Percentiles rank a stretch among this genome's conserved stretches.
Evolutionary conservation across 1,140 invertebrate species (phyloP).

Genomic region (Papilio polyxenes): DNA sequence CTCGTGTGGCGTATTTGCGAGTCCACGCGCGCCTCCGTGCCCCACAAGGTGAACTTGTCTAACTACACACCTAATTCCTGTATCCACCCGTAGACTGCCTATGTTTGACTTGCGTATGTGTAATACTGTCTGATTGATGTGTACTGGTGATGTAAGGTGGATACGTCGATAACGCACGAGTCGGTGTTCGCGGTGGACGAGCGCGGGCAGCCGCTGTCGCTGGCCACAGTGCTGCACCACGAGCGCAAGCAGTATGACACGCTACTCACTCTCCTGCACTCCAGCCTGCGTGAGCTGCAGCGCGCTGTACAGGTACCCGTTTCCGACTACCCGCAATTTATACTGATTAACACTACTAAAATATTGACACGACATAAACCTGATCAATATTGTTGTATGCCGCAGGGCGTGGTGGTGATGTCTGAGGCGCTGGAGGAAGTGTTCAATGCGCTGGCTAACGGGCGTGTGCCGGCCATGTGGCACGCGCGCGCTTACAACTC

Average conservation of each 20-base stretch:
- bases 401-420: constrained; percentile 91
- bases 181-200: constrained; percentile 66
- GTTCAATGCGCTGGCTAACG: constrained; percentile 88
- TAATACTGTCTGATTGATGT: background rate
- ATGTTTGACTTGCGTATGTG: background rate
- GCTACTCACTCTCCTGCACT: constrained; percentile 86
- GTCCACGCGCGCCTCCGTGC: constrained; percentile 73
- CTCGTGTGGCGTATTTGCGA: constrained; percentile 88
- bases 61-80: background rate
- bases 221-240: constrained; percentile 92
- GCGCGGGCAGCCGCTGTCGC: constrained; percentile 84
- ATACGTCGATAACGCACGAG: constrained; percentile 64
- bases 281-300: constrained; percentile 87
- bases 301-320: constrained; percentile 87
- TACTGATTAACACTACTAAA: background rate
- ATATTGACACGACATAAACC: background rate
- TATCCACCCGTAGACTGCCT: background rate
- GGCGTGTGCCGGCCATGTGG: constrained; percentile 91
- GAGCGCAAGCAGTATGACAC: constrained; percentile 93
- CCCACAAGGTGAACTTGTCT: constrained; percentile 1
- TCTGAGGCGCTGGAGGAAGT: constrained; percentile 91
- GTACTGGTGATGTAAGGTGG: constrained; percentile 44
- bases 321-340: background rate
- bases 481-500: constrained; percentile 91
- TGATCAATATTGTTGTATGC: background rate